These are phyloP conservation scores for Actinia tenebrosa DNA, from an alignment of 64 coral and sea anemone genomes.

Conservation along the genomic window DNA sequence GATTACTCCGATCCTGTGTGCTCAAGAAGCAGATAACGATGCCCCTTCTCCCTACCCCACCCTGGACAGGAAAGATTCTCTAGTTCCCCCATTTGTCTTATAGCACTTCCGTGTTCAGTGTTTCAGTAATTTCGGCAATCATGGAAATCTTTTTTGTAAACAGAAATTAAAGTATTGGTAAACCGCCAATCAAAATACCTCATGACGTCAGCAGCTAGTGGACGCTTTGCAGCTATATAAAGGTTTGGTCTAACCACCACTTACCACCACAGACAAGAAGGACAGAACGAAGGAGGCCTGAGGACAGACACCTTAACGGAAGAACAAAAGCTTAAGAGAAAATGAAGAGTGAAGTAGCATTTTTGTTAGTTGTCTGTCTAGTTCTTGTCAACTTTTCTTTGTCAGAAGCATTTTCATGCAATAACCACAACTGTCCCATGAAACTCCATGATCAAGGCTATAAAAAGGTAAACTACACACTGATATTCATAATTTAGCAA, in stretches of 20 bases:
- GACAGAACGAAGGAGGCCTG: neutral
- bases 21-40: neutral
- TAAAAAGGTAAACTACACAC: neutral
- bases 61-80: neutral
- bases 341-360: neutral
- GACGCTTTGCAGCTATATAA: neutral
- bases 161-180: neutral
- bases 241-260: neutral
- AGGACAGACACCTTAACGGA: neutral
- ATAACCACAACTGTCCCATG: neutral
- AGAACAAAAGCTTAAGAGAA: neutral
- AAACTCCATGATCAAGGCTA: neutral
- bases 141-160: conserved; percentile 5
- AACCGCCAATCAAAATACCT: neutral
- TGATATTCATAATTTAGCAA: neutral
- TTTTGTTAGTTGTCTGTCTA: conserved; percentile 2
- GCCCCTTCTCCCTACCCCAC: neutral
- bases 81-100: neutral
- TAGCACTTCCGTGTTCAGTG: neutral
- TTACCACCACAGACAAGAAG: neutral
- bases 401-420: neutral
- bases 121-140: conserved; percentile 3
- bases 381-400: conserved; percentile 3
- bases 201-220: neutral
- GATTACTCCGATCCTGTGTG: no score